Conservation (phyloP, 2,797 vertebrate genomes). For the Champsocephalus gunnari region DNA sequence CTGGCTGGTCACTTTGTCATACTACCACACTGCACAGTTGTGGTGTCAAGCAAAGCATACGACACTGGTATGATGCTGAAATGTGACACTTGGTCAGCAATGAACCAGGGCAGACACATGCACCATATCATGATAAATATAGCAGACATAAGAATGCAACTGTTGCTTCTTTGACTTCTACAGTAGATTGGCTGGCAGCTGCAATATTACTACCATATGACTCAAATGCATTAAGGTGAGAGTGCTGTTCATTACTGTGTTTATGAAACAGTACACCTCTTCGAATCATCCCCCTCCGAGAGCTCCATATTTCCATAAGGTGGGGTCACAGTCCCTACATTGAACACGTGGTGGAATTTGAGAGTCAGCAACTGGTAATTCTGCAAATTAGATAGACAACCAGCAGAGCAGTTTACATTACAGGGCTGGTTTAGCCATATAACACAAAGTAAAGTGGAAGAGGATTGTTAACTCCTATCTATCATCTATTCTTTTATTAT, state of each 20-base stretch:
- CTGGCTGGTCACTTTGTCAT: slow-evolving; percentile 32
- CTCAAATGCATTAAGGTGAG: background rate
- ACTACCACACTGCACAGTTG: slow-evolving; percentile 46
- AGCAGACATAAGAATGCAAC: slow-evolving; percentile 60
- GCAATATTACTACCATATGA: slow-evolving; percentile 21
- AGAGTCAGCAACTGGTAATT: slow-evolving; percentile 16
- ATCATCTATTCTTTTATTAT: no score
- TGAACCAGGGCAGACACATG: slow-evolving; percentile 53
- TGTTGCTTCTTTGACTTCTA: slow-evolving; percentile 44
- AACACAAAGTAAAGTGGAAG: background rate
- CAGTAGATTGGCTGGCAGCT: slow-evolving; percentile 51
- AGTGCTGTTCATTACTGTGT: slow-evolving; percentile 3
- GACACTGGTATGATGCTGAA: slow-evolving; percentile 57
- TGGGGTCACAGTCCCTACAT: background rate
- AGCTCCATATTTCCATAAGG: slow-evolving; percentile 13
- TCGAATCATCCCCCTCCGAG: background rate
- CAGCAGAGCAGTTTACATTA: background rate
- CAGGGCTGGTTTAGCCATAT: background rate
- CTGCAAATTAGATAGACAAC: slow-evolving; percentile 10
- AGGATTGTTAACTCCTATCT: background rate
- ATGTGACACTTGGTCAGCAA: slow-evolving; percentile 65
- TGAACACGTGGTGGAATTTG: background rate
- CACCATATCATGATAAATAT: slow-evolving; percentile 73
- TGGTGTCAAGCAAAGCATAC: slow-evolving; percentile 41
- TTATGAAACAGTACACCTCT: slow-evolving; percentile 10